Base-by-base conservation (phyloP, 2,113 vertebrate genomes). In the Sorex araneus region DNA sequence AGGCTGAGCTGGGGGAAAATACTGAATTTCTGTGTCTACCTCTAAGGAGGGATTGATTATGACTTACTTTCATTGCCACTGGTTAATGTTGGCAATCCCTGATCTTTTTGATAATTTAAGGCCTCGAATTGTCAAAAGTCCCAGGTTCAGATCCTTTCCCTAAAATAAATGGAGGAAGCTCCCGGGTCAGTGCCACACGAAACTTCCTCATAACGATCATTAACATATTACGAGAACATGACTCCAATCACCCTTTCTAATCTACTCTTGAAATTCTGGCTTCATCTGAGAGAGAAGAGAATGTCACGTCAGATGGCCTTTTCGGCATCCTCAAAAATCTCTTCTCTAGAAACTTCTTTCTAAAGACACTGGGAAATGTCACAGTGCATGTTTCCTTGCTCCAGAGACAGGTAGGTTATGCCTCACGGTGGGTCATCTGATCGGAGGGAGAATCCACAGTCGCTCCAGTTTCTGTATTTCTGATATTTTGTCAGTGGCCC, bases 141-240 rank as follows among this genome's bases (percentile, higher is more conserved):
- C 82, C 34, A 88, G 19, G 69, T 85, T 92, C 67, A 83, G 32
- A 43, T 71, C 76, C 25, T 81, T 89, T 66, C 79, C 36, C 69
- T 85, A 71, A 85, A 95, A 89, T 86, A 76, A 93, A 96, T 84
- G 60, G 66, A 93, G 28, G 69, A 94, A 90, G 15, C 45, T 79
- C 78, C 30, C 87, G 75, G 27, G 88, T 63, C 75, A 66, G 50
- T 77, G 12, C 27, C 79, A 10, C 73, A 28, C 63, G 71, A 67
- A 88, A 70, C 23, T 74, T 93, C 64, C 32, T 87, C 30, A 66
- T 40, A 34, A 18, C 60, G 40, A n/a, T 86, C 36, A 70, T 67
- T 79, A n/a, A 83, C 60, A 81, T 63, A 75, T 2, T 60, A 63
- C 86, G 64, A 85, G 34, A 93, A 93, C 78, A 79, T 4, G 63